Conservation (phyloP, 2,888 invertebrate species). For the Stenotaenia linearis region DNA sequence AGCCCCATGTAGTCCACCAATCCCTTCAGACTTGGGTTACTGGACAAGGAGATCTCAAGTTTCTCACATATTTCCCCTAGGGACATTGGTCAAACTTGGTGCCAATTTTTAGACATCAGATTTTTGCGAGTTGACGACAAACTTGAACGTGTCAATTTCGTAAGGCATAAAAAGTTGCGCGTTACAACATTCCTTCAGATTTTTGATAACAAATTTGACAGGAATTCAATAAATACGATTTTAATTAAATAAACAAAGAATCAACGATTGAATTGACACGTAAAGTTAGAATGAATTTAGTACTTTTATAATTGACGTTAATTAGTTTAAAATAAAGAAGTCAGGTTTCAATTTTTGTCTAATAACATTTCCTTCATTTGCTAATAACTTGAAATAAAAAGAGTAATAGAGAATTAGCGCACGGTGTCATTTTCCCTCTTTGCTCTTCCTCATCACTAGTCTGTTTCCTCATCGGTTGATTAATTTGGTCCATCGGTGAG, state of each 20-base stretch:
- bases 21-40: constrained; percentile 24
- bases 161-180: background rate
- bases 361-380: background rate
- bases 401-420: background rate
- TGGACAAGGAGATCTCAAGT: constrained; percentile 21
- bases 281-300: no score
- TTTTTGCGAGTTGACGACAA: background rate
- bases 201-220: no score
- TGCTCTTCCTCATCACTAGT: background rate
- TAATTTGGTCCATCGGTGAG: background rate
- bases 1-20: constrained; percentile 22
- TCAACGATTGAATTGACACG: no score
- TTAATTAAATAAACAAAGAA: no score
- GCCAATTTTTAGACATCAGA: background rate
- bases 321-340: no score
- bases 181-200: no score
- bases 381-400: background rate
- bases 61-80: background rate
- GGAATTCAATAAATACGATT: no score
- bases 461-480: constrained; percentile 19
- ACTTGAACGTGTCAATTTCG: background rate
- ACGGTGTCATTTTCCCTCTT: background rate
- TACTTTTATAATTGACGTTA: no score
- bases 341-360: no score
- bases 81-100: background rate